Evolutionary conservation across 92 coral and sea anemone species (phyloP), one percentile per base, ranked within the genome.

Genomic region (Palythoa grandiflora): DNA sequence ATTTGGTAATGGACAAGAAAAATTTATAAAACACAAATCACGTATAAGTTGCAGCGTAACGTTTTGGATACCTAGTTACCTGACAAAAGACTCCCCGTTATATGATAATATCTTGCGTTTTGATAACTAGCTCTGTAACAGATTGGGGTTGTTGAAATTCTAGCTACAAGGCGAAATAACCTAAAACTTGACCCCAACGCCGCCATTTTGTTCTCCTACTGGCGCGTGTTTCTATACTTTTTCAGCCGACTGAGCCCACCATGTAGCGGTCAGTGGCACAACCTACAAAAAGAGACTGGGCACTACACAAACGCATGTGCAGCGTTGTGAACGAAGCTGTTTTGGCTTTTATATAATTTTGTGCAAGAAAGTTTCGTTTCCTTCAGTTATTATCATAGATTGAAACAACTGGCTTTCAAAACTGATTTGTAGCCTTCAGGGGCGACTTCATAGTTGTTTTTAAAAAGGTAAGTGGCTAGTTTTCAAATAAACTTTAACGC

Each of bases 271-370:
- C 38, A 51, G 63, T 57, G 61, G 38, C 0, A 17, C 83, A 11
- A 16, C 16, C 4, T 47, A n/a, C 60, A 60, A 60, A 71, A 63
- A 71, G 61, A 14, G 48, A 6, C 86, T 81, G 86, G 86, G 86
- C 21, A 81, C 86, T 63, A 81, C 48, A 47, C 76, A 7, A 81
- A 81, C 86, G 86, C 86, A 81, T 81, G 86, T 81, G 86, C 59
- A 81, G 59, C 86, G 86, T 81, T 81, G 75, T 79, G 3, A 28
- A 28, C 28, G 28, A 1, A 5, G 21, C 2, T 19, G 37, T n/a
- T 38, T 38, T 28, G 7, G 47, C 14, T 63, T 47, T 2, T 68
- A 1, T 61, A 6, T 12, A 55, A 10, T n/a, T 81, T 81, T 19
- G n/a, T 40, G 40, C 4, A 60, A 13, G 15, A 38, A 61, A 9